Percentiles rank a stretch among this genome's conserved stretches.
Conservation (phyloP, 2,888 invertebrate genomes). For the Epiperipatus broadwayi region DNA sequence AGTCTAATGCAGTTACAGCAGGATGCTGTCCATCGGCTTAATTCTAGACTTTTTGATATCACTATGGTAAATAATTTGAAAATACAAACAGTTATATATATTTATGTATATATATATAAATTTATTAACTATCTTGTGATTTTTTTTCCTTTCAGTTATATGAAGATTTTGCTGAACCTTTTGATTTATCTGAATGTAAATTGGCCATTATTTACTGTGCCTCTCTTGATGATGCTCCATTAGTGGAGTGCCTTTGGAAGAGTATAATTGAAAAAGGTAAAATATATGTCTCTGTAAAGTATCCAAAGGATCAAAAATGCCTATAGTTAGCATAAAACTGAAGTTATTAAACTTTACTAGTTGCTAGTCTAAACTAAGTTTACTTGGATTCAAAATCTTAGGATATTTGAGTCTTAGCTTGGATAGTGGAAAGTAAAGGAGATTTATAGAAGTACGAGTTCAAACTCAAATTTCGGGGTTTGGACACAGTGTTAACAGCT, state of each 20-base stretch:
- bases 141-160: constrained; percentile 41
- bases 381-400: too few species aligned
- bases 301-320: too few species aligned
- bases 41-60: constrained; percentile 62
- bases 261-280: constrained; percentile 43
- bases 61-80: constrained; percentile 43
- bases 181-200: constrained; percentile 77
- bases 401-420: too few species aligned
- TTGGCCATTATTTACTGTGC: constrained; percentile 85
- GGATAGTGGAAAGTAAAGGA: too few species aligned
- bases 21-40: constrained; percentile 46
- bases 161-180: constrained; percentile 74
- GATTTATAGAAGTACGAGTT: too few species aligned
- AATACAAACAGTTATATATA: not conserved
- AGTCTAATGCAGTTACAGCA: too few species aligned
- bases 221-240: constrained; percentile 64
- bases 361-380: not conserved
- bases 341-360: not conserved
- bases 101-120: constrained; percentile 9
- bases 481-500: too few species aligned
- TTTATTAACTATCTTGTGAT: constrained; percentile 6
- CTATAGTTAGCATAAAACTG: too few species aligned
- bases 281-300: too few species aligned
- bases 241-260: constrained; percentile 79
- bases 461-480: too few species aligned